Base-by-base conservation (phyloP, 2,113 vertebrate species). In the Hydrolagus affinis region DNA sequence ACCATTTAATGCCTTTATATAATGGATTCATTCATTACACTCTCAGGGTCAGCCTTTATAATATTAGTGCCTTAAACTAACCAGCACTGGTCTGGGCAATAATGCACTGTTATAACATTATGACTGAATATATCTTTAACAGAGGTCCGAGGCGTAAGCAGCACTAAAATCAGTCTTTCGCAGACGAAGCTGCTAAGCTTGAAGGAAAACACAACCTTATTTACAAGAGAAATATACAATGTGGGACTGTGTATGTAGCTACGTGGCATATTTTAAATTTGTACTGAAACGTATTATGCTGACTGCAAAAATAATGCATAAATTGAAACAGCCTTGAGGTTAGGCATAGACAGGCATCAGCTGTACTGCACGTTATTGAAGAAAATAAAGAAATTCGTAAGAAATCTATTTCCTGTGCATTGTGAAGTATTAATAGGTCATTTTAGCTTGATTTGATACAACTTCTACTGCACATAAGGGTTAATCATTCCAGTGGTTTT, bases 401-500 rank as follows among this genome's bases (percentile, higher is more conserved):
- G 90, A 88, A 74, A 68, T 86, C 89, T 87, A 90, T 90, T 88
- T 80, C 87, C 90, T 89, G 86, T 88, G 88, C 90, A 88, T 89
- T 87, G 88, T 80, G 90, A 90, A 90, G 89, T 88, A 90, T 89
- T 90, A 91, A 80, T 66, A 19, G 62, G 2, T 83, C 32, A 66
- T 32, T 62, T 91, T 90, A 86, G 89, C 89, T 88, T 69, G 89
- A 88, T 89, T 92, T 1, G 86, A 85, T 87, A 89, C 88, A 90
- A 89, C 88, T 87, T 90, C 86, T 88, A 78, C 89, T 89, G 25
- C 88, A 89, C 87, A 88, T 88, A 92, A 91, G 92, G 92, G 91
- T 92, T 93, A 94, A 93, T 92, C 89, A 90, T 89, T 87, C 90
- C 88, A 87, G 89, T 89, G 89, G 88, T 89, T 91, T 88, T 89